Conservation (phyloP, 1,140 invertebrate genomes). For the Aplysia californica region DNA sequence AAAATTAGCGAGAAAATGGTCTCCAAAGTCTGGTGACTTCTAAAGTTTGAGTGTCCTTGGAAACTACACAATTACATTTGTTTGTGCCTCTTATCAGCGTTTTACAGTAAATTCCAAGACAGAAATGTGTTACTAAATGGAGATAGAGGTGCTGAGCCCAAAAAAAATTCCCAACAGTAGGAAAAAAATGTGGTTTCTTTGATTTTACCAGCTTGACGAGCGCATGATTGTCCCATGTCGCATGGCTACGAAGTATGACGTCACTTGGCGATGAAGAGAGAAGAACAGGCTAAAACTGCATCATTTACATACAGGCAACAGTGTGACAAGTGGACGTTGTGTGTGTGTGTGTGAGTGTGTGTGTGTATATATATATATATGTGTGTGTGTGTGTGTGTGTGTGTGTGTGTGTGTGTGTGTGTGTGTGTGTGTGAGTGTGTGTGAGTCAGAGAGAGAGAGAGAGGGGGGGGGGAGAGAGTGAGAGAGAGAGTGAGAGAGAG, state of each 20-base stretch:
- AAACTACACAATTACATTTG: too few relatives aligned
- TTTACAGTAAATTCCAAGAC: neutral
- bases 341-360: neutral
- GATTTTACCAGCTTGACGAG: too few relatives aligned
- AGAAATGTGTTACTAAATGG: too few relatives aligned
- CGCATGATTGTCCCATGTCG: neutral
- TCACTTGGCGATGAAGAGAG: too few relatives aligned
- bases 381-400: neutral
- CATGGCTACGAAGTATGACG: neutral
- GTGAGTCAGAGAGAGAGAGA: neutral
- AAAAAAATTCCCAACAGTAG: neutral
- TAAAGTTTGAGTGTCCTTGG: too few relatives aligned
- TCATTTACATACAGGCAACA: neutral
- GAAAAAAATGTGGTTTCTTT: too few relatives aligned
- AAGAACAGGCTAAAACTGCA: neutral
- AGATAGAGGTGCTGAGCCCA: constrained; percentile 1
- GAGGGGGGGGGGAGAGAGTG: too few relatives aligned
- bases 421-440: neutral
- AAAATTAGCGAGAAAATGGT: too few relatives aligned
- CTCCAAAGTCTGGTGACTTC: too few relatives aligned
- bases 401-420: neutral
- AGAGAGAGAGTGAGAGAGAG: too few relatives aligned
- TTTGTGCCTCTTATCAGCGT: too few relatives aligned
- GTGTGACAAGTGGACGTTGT: neutral
- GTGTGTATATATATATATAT: neutral